Evolutionary conservation across 2,888 invertebrate species (phyloP).

Genomic region (Rhamnusium bicolor): DNA sequence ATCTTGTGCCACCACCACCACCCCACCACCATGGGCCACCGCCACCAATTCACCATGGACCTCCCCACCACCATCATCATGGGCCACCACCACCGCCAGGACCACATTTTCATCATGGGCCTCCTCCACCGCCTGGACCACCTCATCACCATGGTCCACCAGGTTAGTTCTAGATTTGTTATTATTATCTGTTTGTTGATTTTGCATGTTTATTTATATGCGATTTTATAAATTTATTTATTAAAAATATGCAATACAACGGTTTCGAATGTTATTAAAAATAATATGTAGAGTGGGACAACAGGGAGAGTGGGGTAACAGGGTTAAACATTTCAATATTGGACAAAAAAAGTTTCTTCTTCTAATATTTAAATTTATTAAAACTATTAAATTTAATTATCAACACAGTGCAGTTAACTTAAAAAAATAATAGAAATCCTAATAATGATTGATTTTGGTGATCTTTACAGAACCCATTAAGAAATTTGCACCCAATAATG

Average conservation of each 20-base stretch:
- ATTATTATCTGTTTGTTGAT: background rate
- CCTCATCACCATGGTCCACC: background rate
- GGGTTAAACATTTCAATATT: background rate
- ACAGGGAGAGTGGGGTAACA: background rate
- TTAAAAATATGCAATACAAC: background rate
- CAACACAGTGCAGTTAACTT: too few species aligned
- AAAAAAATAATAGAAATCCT: too few species aligned
- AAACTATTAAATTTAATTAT: too few species aligned
- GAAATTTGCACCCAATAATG: too few species aligned
- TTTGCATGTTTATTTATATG: background rate
- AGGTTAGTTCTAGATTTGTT: background rate
- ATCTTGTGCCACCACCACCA: conserved; percentile 21
- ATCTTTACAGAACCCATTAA: too few species aligned
- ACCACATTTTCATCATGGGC: background rate
- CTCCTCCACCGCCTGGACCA: background rate
- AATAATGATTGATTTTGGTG: too few species aligned
- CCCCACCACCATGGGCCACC: conserved; percentile 23
- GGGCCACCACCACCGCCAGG: background rate
- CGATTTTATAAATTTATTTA: background rate
- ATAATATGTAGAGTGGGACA: background rate
- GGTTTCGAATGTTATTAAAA: background rate
- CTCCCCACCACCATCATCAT: background rate
- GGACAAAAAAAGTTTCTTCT: too few species aligned
- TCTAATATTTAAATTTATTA: too few species aligned
- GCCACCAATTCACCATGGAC: conserved; percentile 27